Base-by-base conservation (phyloP, 1,140 invertebrate genomes). In the Eupeodes corollae region DNA sequence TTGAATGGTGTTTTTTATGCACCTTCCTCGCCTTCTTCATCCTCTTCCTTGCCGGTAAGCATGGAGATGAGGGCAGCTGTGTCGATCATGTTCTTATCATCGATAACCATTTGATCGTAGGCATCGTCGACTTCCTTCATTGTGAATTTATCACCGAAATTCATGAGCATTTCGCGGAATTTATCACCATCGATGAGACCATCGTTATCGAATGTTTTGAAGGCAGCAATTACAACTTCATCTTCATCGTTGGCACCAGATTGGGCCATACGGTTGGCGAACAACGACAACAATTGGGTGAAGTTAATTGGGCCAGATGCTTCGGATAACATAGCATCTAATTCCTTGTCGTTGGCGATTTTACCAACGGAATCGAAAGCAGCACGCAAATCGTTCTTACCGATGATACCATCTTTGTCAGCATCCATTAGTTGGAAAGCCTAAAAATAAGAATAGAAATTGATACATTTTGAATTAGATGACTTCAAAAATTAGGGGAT, bases 351-450 rank as follows among this genome's bases (percentile, higher is more conserved):
- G 56, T 79, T 80, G 59, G 85, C 83, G 49, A 93, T 76, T 70
- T 87, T 85, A 75, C 94, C 94, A 50, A 98, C 80, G 55, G 87
- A 86, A 73, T 95, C 91, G 75, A 92, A 98, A 67, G 92, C 93
- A 63, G 86, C 86, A 68, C 91, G 86, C 62, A 98, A 79, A 75
- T 98, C 95, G 70, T 84, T 86, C 72, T 95, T 93, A 69, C 88
- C 88, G 70, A 98, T 91, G 74, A 98, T 86, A 61, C 93, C 92
- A 73, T 98, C 95, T 75, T 97, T 94, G 77, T 98, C 91, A 73
- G 88, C 84, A 77, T 98, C 95, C 84, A 98, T 98, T 67, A 98
- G 83, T 71, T 88, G 84, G 84, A 98, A 98, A 65, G 90, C 91
- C 88, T 91, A 58, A 19, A 39, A 16, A 26, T 26, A 26, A n/a